Base-by-base conservation (phyloP, 1,140 invertebrate genomes). In the Phortica variegata region DNA sequence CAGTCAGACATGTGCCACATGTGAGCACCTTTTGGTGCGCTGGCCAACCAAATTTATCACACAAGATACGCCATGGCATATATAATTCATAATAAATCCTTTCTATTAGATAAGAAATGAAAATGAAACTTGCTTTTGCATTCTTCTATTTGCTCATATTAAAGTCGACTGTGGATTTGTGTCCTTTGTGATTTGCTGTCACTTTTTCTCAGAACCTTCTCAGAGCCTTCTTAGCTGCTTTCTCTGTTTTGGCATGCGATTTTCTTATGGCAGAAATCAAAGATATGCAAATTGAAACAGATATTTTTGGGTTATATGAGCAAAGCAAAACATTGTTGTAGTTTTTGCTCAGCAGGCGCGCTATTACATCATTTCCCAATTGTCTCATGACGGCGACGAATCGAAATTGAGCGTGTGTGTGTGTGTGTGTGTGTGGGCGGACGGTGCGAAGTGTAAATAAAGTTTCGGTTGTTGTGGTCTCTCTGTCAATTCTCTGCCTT, bases 61-160 rank as follows among this genome's bases (percentile, higher is more conserved):
- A 43, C 39, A 32, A 47, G 39, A 26, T 41, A 34, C 49, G 37
- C 44, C 42, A 37, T 48, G n/a, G 5, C 23, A 68, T 68, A 56
- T 68, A 68, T 68, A 68, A 68, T 68, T 68, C 60, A 68, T 69
- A 68, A 68, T 68, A 63, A 68, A 68, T 68, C 63, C 63, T 68
- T 68, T 68, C 63, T 68, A 68, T 68, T 68, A 68, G 63, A 60
- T 60, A 68, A 66, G 23, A 26, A 66, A 56, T 59, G 66, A 66
- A 66, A 66, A 66, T 66, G 51, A 53, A 66, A 66, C 23, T 66
- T 62, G 53, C 66, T 62, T 66, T 46, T 40, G 20, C 53, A 26
- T 26, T n/a, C n/a, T n/a, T n/a, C n/a, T n/a, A n/a, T n/a, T n/a
- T n/a, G n/a, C n/a, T n/a, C n/a, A n/a, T n/a, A n/a, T n/a, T n/a